phyloP scores from a whole-genome alignment of 2,797 vertebrate species.

The Phoxinus dragarum region DNA sequence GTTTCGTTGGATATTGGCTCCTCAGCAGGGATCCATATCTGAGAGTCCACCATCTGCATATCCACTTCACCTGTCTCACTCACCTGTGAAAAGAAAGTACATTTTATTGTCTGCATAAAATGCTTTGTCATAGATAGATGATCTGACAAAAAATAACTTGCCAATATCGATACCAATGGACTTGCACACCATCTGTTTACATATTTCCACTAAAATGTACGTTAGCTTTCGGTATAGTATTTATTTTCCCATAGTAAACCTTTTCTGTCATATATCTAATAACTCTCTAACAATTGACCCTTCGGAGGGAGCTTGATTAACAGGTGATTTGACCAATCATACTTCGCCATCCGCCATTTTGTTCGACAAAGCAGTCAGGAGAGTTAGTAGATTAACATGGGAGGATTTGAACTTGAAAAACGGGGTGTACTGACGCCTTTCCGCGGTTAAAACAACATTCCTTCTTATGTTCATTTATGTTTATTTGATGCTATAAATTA shows the following conservation, averaged over 20 bases:
- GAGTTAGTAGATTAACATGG: too few species aligned
- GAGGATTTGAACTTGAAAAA: too few species aligned
- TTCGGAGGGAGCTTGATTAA: too few species aligned
- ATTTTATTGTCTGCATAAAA: slow-evolving; percentile 18
- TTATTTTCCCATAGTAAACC: neutral
- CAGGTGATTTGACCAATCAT: too few species aligned
- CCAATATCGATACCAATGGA: neutral
- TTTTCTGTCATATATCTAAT: neutral
- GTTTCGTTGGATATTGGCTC: slow-evolving; percentile 89
- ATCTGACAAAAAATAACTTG: neutral
- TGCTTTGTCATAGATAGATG: neutral
- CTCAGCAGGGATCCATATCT: slow-evolving; percentile 93
- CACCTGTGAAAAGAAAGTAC: slow-evolving; percentile 70
- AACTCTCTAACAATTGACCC: neutral
- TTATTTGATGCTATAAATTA: too few species aligned
- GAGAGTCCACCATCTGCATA: slow-evolving; percentile 87
- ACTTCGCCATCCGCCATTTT: too few species aligned
- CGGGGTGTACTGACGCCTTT: too few species aligned
- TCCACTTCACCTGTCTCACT: slow-evolving; percentile 81
- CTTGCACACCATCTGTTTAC: neutral
- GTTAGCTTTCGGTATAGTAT: neutral
- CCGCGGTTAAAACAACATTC: too few species aligned
- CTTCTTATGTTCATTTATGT: too few species aligned
- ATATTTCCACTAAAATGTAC: neutral
- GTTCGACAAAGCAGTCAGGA: too few species aligned